Conservation (phyloP, 2,888 invertebrate species). For the Galerucella calmariensis region DNA sequence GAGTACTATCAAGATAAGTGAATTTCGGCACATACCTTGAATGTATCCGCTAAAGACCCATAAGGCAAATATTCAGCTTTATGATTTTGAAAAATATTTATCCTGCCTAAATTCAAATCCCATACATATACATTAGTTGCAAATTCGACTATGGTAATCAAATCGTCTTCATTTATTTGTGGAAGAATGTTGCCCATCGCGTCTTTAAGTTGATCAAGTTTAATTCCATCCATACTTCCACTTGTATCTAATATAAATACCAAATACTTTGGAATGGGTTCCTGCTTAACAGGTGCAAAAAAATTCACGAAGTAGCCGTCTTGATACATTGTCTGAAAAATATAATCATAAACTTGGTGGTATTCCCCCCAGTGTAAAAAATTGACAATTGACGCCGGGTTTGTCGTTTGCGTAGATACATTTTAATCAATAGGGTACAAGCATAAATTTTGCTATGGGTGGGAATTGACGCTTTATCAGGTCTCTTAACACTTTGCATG, state of each 20-base stretch:
- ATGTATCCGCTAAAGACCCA: conserved; percentile 35
- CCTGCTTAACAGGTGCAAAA: conserved; percentile 72
- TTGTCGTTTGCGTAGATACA: too few species aligned
- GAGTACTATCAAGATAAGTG: not conserved
- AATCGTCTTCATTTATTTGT: conserved; percentile 71
- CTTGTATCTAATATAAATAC: conserved; percentile 79
- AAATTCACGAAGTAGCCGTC: conserved; percentile 80
- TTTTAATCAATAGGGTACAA: too few species aligned
- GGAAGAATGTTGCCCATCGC: conserved; percentile 75
- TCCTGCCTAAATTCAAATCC: conserved; percentile 57
- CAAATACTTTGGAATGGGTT: conserved; percentile 72
- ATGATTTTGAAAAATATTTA: conserved; percentile 6
- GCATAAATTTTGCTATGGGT: too few species aligned
- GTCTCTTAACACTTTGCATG: too few species aligned
- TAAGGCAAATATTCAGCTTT: conserved; percentile 23
- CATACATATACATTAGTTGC: conserved; percentile 65
- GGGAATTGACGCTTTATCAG: too few species aligned
- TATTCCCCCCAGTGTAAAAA: too few species aligned
- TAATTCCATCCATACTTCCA: conserved; percentile 77
- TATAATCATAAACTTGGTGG: not conserved
- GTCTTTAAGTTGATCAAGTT: conserved; percentile 72
- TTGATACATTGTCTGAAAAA: conserved; percentile 67
- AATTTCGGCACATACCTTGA: conserved; percentile 28
- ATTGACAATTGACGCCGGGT: too few species aligned
- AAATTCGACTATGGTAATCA: conserved; percentile 75